Evolutionary conservation across 2,113 vertebrate genomes (phyloP).

Genomic region (Epinephelus fuscoguttatus): DNA sequence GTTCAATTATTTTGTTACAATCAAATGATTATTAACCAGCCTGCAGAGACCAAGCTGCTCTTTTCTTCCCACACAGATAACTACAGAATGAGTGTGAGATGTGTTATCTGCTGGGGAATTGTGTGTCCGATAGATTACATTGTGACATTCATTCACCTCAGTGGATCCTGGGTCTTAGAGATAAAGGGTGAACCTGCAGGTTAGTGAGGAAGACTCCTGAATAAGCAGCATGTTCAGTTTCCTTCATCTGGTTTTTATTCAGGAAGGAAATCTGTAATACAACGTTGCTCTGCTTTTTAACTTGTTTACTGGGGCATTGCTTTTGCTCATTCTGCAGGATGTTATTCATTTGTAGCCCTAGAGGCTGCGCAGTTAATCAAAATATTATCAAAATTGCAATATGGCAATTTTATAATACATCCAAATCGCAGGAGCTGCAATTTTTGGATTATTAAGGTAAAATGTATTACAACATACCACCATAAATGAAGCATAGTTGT

Average conservation of each 20-base stretch:
- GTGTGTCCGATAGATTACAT: slow-evolving; percentile 22
- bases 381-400: too few species aligned
- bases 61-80: slow-evolving; percentile 54
- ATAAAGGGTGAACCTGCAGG: not conserved
- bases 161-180: not conserved
- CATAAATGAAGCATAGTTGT: too few species aligned
- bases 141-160: slow-evolving; percentile 12
- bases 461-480: too few species aligned
- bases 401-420: too few species aligned
- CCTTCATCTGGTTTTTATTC: not conserved
- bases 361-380: too few species aligned
- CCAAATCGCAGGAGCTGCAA: too few species aligned
- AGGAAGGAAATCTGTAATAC: not conserved
- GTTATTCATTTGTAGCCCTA: not conserved
- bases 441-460: too few species aligned
- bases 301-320: not conserved
- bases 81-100: slow-evolving; percentile 6
- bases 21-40: slow-evolving; percentile 35
- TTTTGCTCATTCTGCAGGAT: not conserved
- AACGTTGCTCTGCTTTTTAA: too few species aligned
- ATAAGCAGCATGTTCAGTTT: not conserved
- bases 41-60: slow-evolving; percentile 8
- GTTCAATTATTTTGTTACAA: slow-evolving; percentile 38
- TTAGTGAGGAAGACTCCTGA: not conserved
- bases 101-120: slow-evolving; percentile 11